Conservation (phyloP, 1,140 invertebrate species). For the Aleiodes sp. region DNA sequence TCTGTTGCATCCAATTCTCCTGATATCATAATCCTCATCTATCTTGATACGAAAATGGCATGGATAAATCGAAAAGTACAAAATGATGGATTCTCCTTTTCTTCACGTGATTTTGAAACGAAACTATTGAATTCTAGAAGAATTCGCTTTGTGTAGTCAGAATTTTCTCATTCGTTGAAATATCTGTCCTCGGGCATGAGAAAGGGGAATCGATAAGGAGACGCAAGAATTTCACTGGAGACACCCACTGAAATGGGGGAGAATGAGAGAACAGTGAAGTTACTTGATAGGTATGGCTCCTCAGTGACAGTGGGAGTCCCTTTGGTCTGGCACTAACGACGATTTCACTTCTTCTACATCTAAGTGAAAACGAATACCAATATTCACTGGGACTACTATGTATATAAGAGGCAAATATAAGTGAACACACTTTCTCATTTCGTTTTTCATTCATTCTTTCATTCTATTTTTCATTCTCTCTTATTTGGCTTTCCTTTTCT, state of each 20-base stretch:
- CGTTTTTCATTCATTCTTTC: background rate
- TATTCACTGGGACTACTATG: background rate
- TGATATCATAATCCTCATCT: no score
- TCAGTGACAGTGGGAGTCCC: background rate
- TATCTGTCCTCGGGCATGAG: background rate
- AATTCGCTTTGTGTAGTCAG: background rate
- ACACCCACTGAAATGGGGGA: background rate
- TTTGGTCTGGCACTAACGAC: conserved; percentile 6
- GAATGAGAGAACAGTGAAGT: background rate
- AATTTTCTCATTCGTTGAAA: background rate
- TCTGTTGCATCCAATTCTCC: no score
- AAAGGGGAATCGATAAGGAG: background rate
- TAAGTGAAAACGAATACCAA: background rate
- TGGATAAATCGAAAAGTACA: no score
- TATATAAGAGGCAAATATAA: conserved; percentile 27
- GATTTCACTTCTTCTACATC: background rate
- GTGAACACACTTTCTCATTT: conserved; percentile 18
- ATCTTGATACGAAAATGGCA: no score
- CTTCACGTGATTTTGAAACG: background rate
- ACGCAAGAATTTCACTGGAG: conserved; percentile 7
- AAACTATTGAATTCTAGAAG: background rate
- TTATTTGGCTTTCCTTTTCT: background rate
- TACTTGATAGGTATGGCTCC: background rate
- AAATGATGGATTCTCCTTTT: background rate
- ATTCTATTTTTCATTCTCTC: background rate